These are phyloP conservation scores for Cynopterus sphinx DNA, from an alignment of 2,797 vertebrate genomes.

Conservation along the genomic window DNA sequence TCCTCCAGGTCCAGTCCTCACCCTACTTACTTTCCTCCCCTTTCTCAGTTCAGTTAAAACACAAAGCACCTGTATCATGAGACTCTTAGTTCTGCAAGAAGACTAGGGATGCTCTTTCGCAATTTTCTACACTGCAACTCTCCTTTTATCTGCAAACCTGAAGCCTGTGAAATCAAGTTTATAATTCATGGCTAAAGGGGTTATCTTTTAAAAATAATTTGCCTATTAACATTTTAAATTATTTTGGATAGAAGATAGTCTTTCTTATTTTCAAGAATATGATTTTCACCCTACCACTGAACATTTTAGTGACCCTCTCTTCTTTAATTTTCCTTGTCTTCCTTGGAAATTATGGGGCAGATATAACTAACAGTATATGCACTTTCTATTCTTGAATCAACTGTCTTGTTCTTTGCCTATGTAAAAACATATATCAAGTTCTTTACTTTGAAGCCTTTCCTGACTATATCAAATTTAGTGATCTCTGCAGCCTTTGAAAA, in stretches of 20 bases:
- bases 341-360: background rate
- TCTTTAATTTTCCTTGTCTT: conserved; percentile 30
- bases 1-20: background rate
- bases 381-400: background rate
- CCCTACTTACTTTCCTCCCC: background rate
- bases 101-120: background rate
- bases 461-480: background rate
- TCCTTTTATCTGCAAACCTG: background rate
- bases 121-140: background rate
- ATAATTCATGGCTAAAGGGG: background rate
- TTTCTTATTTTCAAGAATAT: conserved; percentile 16
- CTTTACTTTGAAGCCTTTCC: conserved; percentile 14
- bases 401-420: background rate
- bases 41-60: conserved; percentile 3
- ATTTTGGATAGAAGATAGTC: background rate
- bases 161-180: background rate
- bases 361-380: background rate
- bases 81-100: background rate
- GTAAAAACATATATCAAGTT: conserved; percentile 3
- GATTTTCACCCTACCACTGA: background rate
- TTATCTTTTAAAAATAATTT: background rate
- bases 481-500: background rate
- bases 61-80: background rate
- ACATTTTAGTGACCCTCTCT: background rate
- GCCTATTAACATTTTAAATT: background rate